Evolutionary conservation across 92 coral and sea anemone species (phyloP).

Genomic region (Actinostola sp.): DNA sequence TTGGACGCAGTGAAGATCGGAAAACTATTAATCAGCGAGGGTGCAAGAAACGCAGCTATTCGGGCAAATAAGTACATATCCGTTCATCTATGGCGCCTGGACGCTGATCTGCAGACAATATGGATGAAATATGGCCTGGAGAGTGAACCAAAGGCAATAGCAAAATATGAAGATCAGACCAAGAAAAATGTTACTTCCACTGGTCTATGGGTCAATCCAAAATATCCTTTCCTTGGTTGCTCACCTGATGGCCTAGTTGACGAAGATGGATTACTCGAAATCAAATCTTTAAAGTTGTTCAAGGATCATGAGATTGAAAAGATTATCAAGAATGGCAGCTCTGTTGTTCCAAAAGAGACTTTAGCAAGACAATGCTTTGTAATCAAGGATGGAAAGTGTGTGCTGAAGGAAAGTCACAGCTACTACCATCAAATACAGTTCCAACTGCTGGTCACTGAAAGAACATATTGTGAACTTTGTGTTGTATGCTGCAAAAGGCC

Average conservation of each 20-base stretch:
- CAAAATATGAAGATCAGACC: constrained; percentile 41
- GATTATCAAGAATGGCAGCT: constrained; percentile 15
- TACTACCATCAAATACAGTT: constrained; percentile 46
- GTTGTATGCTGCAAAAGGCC: constrained; percentile 50
- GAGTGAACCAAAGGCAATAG: constrained; percentile 47
- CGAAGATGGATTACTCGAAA: constrained; percentile 47
- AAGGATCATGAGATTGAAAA: constrained; percentile 45
- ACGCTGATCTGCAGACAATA: constrained; percentile 28
- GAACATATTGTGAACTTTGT: constrained; percentile 49
- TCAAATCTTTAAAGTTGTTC: constrained; percentile 49
- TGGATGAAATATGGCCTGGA: constrained; percentile 63
- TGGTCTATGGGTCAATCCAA: constrained; percentile 68
- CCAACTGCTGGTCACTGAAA: constrained; percentile 61
- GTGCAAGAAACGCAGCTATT: constrained; percentile 30
- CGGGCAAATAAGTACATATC: constrained; percentile 15
- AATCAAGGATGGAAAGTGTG: constrained; percentile 47
- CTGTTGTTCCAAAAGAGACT: constrained; percentile 33
- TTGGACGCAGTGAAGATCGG: constrained; percentile 32
- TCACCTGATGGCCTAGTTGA: constrained; percentile 62
- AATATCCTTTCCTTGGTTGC: constrained; percentile 62
- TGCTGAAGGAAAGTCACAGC: constrained; percentile 36
- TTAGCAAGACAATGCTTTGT: constrained; percentile 55
- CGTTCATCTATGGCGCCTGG: constrained; percentile 3
- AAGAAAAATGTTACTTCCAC: constrained; percentile 22
- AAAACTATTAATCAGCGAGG: constrained; percentile 27